Base-by-base conservation (phyloP, 2,797 vertebrate genomes). In the Molossus alvarezi region DNA sequence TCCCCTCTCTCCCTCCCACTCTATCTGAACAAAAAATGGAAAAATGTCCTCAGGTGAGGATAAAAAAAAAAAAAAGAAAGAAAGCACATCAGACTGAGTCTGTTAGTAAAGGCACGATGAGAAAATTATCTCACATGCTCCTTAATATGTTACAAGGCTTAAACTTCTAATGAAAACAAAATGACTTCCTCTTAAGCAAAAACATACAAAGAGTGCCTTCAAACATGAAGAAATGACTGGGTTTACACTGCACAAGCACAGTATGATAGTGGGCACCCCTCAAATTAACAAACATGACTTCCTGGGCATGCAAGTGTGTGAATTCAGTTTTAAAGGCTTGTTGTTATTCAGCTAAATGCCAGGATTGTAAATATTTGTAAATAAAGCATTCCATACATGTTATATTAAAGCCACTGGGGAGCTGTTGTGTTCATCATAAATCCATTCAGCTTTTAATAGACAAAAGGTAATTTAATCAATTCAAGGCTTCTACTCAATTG, bases 301-400 rank as follows among this genome's bases (percentile, higher is more conserved):
- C 33, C 33, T 67, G 27, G 17, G 82, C 25, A 58, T 25, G 25
- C 57, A 77, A 77, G 25, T 72, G 53, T n/a, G 11, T 80, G 48
- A 76, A 62, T 65, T 91, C 57, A 41, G 48, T 91, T 87, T 91
- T 53, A n/a, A 76, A 88, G 84, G 20, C 25, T 91, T 65, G 41
- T 65, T 72, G 55, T 85, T 55, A 76, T 89, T 57, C 57, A 90
- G 55, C 13, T 33, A 73, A 84, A 57, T 88, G 27, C 60, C 53
- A 82, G 51, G 21, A 90, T 75, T 81, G n/a, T 25, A 27, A 83
- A 29, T 83, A 57, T 55, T 76, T 81, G 5, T 83, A 41, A 84
- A 33, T 17, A 83, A 72, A 58, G 29, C 37, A 65, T 76, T 67
- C 29, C 23, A 33, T 27, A 25, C 18, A 45, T n/a, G 37, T 67